Evolutionary conservation across 1,140 invertebrate species (phyloP), one percentile per base, ranked within the genome.

Genomic region (Zaprionus tsacasi): DNA sequence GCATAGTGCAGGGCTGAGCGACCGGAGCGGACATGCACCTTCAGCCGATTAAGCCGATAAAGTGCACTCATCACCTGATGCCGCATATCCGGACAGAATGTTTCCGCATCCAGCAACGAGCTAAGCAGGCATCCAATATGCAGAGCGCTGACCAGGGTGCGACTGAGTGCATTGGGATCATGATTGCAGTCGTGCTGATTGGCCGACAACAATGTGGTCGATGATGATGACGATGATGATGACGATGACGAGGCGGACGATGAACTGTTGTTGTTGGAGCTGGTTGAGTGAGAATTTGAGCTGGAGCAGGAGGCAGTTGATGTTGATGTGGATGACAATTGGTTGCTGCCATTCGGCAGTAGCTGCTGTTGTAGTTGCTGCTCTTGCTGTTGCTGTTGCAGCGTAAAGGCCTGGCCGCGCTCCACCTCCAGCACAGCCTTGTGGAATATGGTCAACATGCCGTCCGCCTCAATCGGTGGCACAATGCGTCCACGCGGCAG

Each of bases 1-100:
- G 96, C 96, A 75, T 98, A 94, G 93, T 98, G 98, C 57, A 99
- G 93, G 7, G 96, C 94, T n/a, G 96, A 96, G 68, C 95, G 94
- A 4, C 96, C 96, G 76, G 96, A 95, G 13, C 94, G 94, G 55
- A 93, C 95, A 93, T 82, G 73, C 30, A 93, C 91, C 88, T 96
- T 95, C 82, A 97, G 93, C 92, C 95, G 96, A 25, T 98, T 95
- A 50, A 98, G 94, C 70, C 95, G 93, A 87, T 95, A 97, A 61
- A 96, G 93, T n/a, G 94, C 94, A 79, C 93, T 93, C 80, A 96
- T 94, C 36, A 96, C 94, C 36, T 94, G 92, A 57, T 91, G 92
- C 25, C 94, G 93, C 43, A 95, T 93, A 0, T 94, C 92, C 11
- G 94, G 93, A 52, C 92, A 93, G 70, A 94, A 93, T 25, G 92